These are phyloP conservation scores for Ciconia boyciana DNA, from an alignment of 2,113 vertebrate genomes.

Conservation along the genomic window DNA sequence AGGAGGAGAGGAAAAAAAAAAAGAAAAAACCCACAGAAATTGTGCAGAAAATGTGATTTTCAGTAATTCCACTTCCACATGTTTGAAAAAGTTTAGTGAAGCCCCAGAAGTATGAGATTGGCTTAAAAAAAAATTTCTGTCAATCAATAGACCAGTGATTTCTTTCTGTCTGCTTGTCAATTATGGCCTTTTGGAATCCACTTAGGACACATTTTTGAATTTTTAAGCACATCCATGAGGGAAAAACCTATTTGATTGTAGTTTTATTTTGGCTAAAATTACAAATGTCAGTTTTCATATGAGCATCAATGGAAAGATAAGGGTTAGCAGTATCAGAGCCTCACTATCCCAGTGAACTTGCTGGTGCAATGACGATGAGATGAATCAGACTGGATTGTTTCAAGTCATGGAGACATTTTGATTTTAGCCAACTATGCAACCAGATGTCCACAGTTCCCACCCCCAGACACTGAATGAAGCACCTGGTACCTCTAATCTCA, in stretches of 20 bases:
- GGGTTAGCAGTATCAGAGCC: not conserved
- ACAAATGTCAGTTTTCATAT: not conserved
- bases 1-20: not conserved
- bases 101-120: not conserved
- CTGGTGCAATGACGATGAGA: not conserved
- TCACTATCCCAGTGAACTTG: not conserved
- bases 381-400: not conserved
- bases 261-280: not conserved
- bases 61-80: not conserved
- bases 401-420: not conserved
- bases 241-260: not conserved
- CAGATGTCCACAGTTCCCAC: not conserved
- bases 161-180: not conserved
- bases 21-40: not conserved
- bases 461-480: accelerated
- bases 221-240: not conserved
- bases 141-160: not conserved
- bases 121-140: not conserved
- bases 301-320: not conserved
- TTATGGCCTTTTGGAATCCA: not conserved
- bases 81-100: not conserved
- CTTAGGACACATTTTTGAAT: not conserved
- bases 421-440: not conserved
- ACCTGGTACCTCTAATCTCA: not conserved
- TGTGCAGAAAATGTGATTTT: not conserved